These are phyloP conservation scores for Coelinius sp. DNA, from an alignment of 2,888 invertebrate species.

Conservation along the genomic window DNA sequence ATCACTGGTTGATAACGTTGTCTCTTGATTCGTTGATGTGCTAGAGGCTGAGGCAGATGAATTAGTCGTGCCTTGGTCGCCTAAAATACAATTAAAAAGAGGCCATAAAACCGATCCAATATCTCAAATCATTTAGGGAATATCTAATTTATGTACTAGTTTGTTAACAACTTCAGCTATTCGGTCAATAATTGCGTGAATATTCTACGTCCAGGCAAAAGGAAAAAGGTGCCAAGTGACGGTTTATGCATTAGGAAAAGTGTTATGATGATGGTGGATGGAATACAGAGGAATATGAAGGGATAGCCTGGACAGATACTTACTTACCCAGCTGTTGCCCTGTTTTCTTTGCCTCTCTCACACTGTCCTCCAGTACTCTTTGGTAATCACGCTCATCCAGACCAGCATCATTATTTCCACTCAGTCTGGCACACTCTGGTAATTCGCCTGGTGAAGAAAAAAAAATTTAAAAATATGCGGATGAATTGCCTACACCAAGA, in stretches of 20 bases:
- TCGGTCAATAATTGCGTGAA: background rate
- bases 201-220: constrained; percentile 44
- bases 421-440: constrained; percentile 88
- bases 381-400: constrained; percentile 80
- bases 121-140: background rate
- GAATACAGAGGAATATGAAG: constrained; percentile 39
- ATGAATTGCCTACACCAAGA: constrained; percentile 47
- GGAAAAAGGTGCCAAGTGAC: constrained; percentile 33
- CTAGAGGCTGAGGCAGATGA: constrained; percentile 48
- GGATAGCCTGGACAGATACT: constrained; percentile 53
- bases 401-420: constrained; percentile 79
- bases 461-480: constrained; percentile 32
- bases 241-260: background rate
- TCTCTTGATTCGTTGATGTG: constrained; percentile 57
- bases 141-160: background rate
- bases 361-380: constrained; percentile 82
- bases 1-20: constrained; percentile 74
- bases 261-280: background rate
- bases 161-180: background rate
- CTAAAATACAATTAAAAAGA: constrained; percentile 44
- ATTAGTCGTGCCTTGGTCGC: constrained; percentile 49
- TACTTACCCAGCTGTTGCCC: constrained; percentile 60
- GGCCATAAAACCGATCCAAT: constrained; percentile 9
- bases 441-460: constrained; percentile 73
- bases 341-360: constrained; percentile 64